A percentile compares a stretch with the other conserved stretches of the same genome.
Evolutionary conservation across 2,888 invertebrate genomes (phyloP).

Genomic region (Leucozona laternaria): DNA sequence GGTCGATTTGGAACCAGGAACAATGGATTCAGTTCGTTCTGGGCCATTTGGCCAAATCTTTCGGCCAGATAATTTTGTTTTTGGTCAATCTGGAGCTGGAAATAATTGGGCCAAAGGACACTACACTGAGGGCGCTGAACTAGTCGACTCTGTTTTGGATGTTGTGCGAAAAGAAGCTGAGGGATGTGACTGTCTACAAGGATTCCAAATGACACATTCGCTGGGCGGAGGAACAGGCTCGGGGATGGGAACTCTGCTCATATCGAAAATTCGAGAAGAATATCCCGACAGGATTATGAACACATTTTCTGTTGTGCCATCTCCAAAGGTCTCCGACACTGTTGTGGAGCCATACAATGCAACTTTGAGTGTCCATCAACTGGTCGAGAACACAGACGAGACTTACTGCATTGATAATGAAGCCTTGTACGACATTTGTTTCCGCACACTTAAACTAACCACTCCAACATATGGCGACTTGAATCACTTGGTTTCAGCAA

Average conservation of each 20-base stretch:
- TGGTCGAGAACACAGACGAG: conserved; percentile 96
- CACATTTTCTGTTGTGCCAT: conserved; percentile 93
- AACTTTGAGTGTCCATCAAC: conserved; percentile 93
- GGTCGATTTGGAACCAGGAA: conserved; percentile 97
- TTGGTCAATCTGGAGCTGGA: conserved; percentile 93
- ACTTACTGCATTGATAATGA: conserved; percentile 97
- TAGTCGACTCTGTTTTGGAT: conserved; percentile 93
- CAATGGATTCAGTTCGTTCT: conserved; percentile 98
- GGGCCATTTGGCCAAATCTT: conserved; percentile 97
- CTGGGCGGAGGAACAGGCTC: conserved; percentile 95
- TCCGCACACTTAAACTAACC: conserved; percentile 93
- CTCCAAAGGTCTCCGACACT: conserved; percentile 90
- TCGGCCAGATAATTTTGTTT: conserved; percentile 97
- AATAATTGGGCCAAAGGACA: conserved; percentile 97
- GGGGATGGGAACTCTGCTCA: conserved; percentile 93
- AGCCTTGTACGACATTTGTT: conserved; percentile 96
- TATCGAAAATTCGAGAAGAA: conserved; percentile 95
- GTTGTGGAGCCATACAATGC: conserved; percentile 93
- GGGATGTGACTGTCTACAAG: conserved; percentile 95
- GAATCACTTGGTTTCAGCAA: conserved; percentile 94
- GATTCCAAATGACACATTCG: conserved; percentile 92
- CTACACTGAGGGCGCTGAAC: conserved; percentile 96
- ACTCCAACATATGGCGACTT: conserved; percentile 97
- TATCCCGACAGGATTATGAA: conserved; percentile 95
- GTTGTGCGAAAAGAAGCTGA: conserved; percentile 94